Evolutionary conservation across 1,140 invertebrate genomes (phyloP), one percentile per base, ranked within the genome.

Genomic region (Plutomurus gul): DNA sequence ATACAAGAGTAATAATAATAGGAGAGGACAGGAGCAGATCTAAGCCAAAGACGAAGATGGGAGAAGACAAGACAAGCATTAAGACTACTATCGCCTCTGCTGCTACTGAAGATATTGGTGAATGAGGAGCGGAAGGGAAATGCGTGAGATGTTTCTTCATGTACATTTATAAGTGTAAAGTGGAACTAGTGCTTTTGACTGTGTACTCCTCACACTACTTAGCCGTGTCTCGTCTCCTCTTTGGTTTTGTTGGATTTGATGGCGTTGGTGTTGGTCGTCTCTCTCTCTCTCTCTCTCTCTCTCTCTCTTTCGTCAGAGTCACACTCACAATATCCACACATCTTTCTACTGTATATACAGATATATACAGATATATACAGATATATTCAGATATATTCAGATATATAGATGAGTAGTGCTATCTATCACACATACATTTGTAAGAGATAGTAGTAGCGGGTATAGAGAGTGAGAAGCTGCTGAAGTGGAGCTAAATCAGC

Each of bases 81-180:
- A 60, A 60, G 51, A n/a, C 51, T n/a, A n/a, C n/a, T 33, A 60
- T 60, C 51, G 22, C 25, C 1, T 56, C n/a, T 4, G 25, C 51
- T 60, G 0, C n/a, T n/a, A 20, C 46, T 4, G n/a, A 49, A 20
- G n/a, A 33, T 65, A 65, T 65, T 65, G 56, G 56, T 27, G 8
- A 65, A 33, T n/a, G n/a, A n/a, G 40, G 36, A 72, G 25, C 22
- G 70, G 39, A 72, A 72, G 39, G 70, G 70, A 72, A 72, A 37
- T 72, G 70, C 70, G 70, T 72, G 70, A 72, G 70, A 72, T 40
- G 70, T 40, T 70, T 25, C 27, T 70, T 72, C 36, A n/a, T 43
- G 40, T 43, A n/a, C 40, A 10, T 43, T 8, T 39, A 39, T n/a
- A 22, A n/a, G 37, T 40, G 70, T 37, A 72, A 46, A 65, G 56